Base-by-base conservation (phyloP, 2,888 invertebrate species). In the Mythimna vitellina region DNA sequence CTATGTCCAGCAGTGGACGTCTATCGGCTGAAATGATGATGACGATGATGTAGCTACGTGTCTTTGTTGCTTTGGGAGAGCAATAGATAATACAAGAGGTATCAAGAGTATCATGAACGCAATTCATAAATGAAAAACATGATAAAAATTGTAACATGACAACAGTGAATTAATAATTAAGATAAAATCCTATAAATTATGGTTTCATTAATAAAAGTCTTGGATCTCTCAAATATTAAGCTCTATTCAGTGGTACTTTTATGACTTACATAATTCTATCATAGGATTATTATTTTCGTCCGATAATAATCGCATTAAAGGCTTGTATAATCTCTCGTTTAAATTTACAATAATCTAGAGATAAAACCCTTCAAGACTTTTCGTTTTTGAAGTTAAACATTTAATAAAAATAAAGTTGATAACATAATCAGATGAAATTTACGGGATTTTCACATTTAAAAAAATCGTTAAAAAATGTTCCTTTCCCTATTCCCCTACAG, bases 81-180 rank as follows among this genome's bases (percentile, higher is more conserved):
- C 54, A 54, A 29, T 25, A 25, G 8, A 54, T 54, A 54, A 29
- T 54, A 73, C 61, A 70, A 74, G 35, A 35, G 46, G 49, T 63
- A 51, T 75, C 49, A 75, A 38, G 14, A 75, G 14, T 38, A 20
- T 9, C 65, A 75, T 38, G 49, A 29, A 75, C 64, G 49, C 29
- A 63, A 5, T 14, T 67, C 20, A 35, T 22, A 22, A 66, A 46
- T 4, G 17, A 42, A 56, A 38, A 68, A 38, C 38, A 42, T 51
- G 70, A 73, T 57, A 70, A 56, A 56, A 8, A 22, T n/a, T n/a
- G n/a, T n/a, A n/a, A n/a, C n/a, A n/a, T n/a, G n/a, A n/a, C n/a
- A n/a, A n/a, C n/a, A n/a, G 49, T 49, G 3, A 38, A 61, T 61
- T 17, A 35, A 46, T 12, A 42, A 10, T 42, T 10, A 14, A 42